These are phyloP conservation scores for Lethenteron reissneri DNA, from an alignment of 2,113 vertebrate species.

Conservation along the genomic window DNA sequence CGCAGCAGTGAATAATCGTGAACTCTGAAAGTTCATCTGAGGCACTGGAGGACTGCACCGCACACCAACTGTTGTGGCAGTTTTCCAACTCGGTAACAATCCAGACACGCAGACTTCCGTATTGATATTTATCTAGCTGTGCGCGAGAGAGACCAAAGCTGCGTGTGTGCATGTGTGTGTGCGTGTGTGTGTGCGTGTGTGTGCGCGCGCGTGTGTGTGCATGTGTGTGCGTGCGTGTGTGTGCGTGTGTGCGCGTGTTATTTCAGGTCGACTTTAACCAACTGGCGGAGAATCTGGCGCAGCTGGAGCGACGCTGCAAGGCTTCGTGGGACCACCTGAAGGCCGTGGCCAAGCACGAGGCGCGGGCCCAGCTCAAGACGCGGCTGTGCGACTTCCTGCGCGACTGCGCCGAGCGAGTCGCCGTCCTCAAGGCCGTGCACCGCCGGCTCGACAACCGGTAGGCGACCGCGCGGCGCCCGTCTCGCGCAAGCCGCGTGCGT, in stretches of 20 bases:
- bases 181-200: too few relatives aligned
- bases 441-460: slow-evolving; percentile 68
- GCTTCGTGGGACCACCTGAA: slow-evolving; percentile 68
- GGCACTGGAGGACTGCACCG: too few relatives aligned
- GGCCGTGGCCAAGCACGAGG: slow-evolving; percentile 57
- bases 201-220: rapidly evolving
- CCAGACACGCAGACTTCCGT: too few relatives aligned
- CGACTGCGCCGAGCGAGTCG: slow-evolving; percentile 52
- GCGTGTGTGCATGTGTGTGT: too few relatives aligned
- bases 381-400: slow-evolving; percentile 67
- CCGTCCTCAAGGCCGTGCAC: slow-evolving; percentile 65
- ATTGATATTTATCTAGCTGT: too few relatives aligned
- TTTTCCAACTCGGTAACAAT: too few relatives aligned
- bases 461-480: slow-evolving; percentile 2
- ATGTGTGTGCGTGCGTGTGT: too few relatives aligned
- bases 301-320: slow-evolving; percentile 55
- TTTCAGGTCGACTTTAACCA: slow-evolving; percentile 70
- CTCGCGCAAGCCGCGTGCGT: too few relatives aligned
- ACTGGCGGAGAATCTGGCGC: slow-evolving; percentile 50
- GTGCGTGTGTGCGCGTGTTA: neutral
- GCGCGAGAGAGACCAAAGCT: too few relatives aligned
- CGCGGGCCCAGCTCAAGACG: slow-evolving; percentile 37
- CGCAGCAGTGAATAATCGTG: too few relatives aligned
- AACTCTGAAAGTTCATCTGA: too few relatives aligned
- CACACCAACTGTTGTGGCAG: too few relatives aligned